A percentile compares a stretch with the other conserved stretches of the same genome.
These are phyloP conservation scores for Saturnia pavonia DNA, from an alignment of 2,888 invertebrate species.

Conservation along the genomic window DNA sequence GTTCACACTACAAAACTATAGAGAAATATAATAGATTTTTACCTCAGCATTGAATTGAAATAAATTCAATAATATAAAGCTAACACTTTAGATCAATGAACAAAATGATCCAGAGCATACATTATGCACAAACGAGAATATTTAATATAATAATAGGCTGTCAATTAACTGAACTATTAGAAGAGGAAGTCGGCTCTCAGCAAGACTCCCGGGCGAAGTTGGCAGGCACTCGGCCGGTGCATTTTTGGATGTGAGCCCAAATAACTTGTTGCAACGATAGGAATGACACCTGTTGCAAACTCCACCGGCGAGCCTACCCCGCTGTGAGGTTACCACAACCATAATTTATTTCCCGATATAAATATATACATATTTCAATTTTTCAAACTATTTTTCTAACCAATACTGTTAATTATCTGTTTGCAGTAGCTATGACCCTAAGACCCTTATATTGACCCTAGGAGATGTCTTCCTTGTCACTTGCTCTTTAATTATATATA, in stretches of 20 bases:
- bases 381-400: background rate
- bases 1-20: background rate
- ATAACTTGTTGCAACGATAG: slow-evolving; percentile 76
- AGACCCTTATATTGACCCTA: background rate
- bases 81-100: slow-evolving; percentile 35
- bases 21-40: background rate
- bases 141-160: slow-evolving; percentile 14
- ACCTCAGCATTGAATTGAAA: background rate
- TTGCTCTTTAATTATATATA: background rate
- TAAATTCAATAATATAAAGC: slow-evolving; percentile 22
- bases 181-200: slow-evolving; percentile 54
- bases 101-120: slow-evolving; percentile 27
- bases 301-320: slow-evolving; percentile 56
- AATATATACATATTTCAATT: background rate
- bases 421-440: background rate
- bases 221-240: slow-evolving; percentile 68
- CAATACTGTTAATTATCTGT: background rate
- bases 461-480: background rate
- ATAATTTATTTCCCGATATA: slow-evolving; percentile 8
- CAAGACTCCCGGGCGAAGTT: slow-evolving; percentile 54
- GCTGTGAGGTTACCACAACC: slow-evolving; percentile 19
- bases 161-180: slow-evolving; percentile 50
- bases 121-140: slow-evolving; percentile 40
- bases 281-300: slow-evolving; percentile 70
- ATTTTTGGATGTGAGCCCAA: slow-evolving; percentile 81